Evolutionary conservation across 2,888 invertebrate species (phyloP).

Genomic region (Yponomeuta plumbellus): DNA sequence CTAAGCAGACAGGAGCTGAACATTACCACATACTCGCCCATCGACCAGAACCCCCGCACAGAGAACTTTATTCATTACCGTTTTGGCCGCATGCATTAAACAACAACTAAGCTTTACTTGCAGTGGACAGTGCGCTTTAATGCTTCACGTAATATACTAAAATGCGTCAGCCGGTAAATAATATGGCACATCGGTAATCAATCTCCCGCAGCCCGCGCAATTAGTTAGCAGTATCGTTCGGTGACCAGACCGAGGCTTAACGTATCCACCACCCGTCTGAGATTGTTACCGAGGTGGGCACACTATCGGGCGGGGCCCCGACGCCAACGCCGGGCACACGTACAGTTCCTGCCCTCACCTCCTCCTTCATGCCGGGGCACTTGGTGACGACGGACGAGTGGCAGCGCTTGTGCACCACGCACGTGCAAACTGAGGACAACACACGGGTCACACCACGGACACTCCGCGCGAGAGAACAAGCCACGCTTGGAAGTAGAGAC

Average conservation of each 20-base stretch:
- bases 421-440: conserved; percentile 92
- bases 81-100: not conserved
- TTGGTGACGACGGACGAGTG: conserved; percentile 98
- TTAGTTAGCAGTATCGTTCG: not conserved
- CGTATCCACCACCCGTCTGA: not conserved
- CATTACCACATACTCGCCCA: too few species aligned
- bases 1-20: too few species aligned
- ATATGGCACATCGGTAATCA: not conserved
- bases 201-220: not conserved
- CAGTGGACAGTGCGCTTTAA: not conserved
- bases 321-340: not conserved
- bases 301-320: not conserved
- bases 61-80: not conserved
- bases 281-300: not conserved
- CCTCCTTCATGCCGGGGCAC: conserved; percentile 98
- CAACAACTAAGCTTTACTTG: not conserved
- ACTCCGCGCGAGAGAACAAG: not conserved
- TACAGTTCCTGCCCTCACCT: conserved; percentile 65
- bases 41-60: too few species aligned
- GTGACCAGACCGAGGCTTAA: not conserved
- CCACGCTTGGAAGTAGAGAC: conserved; percentile 18
- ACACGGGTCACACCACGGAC: conserved; percentile 27
- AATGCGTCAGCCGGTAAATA: not conserved
- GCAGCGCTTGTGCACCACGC: conserved; percentile 99
- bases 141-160: not conserved